Evolutionary conservation across 2,888 invertebrate genomes (phyloP).

Genomic region (Mechanitis messenoides): DNA sequence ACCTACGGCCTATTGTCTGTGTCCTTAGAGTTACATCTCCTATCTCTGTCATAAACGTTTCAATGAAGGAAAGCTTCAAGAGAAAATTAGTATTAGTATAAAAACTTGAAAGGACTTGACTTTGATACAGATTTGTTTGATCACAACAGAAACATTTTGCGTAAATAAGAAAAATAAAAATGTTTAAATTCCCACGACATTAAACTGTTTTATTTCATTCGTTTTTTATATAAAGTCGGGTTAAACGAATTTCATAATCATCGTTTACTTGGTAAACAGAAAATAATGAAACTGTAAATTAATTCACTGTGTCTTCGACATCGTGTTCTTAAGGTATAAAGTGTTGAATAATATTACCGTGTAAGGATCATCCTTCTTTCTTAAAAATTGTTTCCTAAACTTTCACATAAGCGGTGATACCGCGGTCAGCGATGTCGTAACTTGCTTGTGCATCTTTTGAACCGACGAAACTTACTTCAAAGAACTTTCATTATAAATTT

Average conservation of each 20-base stretch:
- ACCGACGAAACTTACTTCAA: slow-evolving; percentile 27
- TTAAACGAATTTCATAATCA: slow-evolving; percentile 45
- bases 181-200: slow-evolving; percentile 48
- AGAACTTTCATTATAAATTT: slow-evolving; percentile 33
- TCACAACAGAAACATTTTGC: slow-evolving; percentile 46
- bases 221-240: slow-evolving; percentile 44
- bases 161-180: slow-evolving; percentile 64
- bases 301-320: background rate
- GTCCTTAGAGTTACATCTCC: slow-evolving; percentile 39
- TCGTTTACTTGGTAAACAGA: slow-evolving; percentile 23
- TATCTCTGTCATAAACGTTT: slow-evolving; percentile 45
- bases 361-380: slow-evolving; percentile 3
- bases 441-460: slow-evolving; percentile 28
- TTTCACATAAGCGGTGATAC: slow-evolving; percentile 26
- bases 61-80: slow-evolving; percentile 35
- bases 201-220: slow-evolving; percentile 45
- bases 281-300: slow-evolving; percentile 21
- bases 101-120: slow-evolving; percentile 19
- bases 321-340: slow-evolving; percentile 12
- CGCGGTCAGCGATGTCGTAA: slow-evolving; percentile 23
- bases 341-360: slow-evolving; percentile 13
- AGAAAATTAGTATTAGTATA: slow-evolving; percentile 27
- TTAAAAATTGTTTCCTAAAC: slow-evolving; percentile 21
- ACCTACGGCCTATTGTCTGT: slow-evolving; percentile 41
- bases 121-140: slow-evolving; percentile 33